phyloP scores from a whole-genome alignment of 2,113 vertebrate species.

The Gulo gulo region DNA sequence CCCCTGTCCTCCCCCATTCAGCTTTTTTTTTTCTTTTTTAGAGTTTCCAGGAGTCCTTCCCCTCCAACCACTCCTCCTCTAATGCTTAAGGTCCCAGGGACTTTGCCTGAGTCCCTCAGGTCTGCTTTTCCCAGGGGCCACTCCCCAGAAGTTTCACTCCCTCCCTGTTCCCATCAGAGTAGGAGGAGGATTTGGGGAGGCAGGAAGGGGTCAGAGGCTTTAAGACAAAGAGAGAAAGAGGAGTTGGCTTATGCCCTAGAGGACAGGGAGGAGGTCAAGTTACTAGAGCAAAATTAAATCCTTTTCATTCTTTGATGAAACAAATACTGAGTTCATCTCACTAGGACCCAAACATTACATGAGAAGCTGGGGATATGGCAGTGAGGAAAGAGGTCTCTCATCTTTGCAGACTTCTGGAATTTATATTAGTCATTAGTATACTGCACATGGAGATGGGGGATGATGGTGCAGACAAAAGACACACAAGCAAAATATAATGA shows the following conservation, averaged over 20 bases:
- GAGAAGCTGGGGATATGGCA: not conserved
- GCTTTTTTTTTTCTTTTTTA: not conserved
- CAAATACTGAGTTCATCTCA: not conserved
- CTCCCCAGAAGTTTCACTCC: not conserved
- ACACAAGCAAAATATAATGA: not conserved
- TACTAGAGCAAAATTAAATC: not conserved
- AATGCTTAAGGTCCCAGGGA: not conserved
- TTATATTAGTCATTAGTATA: not conserved
- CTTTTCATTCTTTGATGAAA: constrained; percentile 2
- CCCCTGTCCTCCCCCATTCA: not conserved
- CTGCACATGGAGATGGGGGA: too few species aligned
- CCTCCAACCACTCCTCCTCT: not conserved
- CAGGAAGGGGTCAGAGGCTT: not conserved
- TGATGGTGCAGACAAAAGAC: not conserved
- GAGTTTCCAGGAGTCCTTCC: constrained; percentile 1
- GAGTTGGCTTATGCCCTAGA: not conserved
- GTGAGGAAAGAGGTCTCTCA: not conserved
- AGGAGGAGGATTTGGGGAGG: not conserved
- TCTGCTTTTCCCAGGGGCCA: not conserved
- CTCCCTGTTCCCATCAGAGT: not conserved
- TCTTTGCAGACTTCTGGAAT: not conserved
- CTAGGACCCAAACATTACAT: not conserved
- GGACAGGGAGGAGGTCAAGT: not conserved
- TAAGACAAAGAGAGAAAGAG: constrained; percentile 3
- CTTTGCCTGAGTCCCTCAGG: not conserved